Evolutionary conservation across 2,888 invertebrate genomes (phyloP).

Genomic region (Spodoptera exigua): DNA sequence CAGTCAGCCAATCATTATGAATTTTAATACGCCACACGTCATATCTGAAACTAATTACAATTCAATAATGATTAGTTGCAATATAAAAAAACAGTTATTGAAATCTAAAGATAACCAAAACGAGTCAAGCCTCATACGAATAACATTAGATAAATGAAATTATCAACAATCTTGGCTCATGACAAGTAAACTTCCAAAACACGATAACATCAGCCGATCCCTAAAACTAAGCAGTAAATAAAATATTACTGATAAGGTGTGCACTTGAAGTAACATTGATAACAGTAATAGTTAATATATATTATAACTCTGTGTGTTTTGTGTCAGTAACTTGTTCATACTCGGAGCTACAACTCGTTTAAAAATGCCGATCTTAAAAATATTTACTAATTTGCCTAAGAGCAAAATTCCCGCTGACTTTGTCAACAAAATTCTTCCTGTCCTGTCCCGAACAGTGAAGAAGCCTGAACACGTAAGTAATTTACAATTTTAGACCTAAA

Average conservation of each 20-base stretch:
- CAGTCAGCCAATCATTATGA: no score
- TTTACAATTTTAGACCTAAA: background rate
- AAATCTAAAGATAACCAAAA: no score
- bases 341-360: constrained; percentile 4
- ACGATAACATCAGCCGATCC: constrained; percentile 5
- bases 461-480: constrained; percentile 42
- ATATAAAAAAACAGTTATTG: no score
- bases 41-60: no score
- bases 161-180: no score
- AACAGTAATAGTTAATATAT: constrained; percentile 37
- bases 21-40: no score
- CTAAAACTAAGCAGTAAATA: constrained; percentile 23
- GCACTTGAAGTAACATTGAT: constrained; percentile 49
- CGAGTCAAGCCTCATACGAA: no score
- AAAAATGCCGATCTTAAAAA: constrained; percentile 77
- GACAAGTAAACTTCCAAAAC: no score
- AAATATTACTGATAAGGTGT: constrained; percentile 36
- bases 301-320: constrained; percentile 29
- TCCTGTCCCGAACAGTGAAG: constrained; percentile 31
- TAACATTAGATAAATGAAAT: no score
- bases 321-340: constrained; percentile 32
- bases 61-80: no score
- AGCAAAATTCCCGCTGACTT: constrained; percentile 73
- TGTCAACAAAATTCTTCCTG: constrained; percentile 69
- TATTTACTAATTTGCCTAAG: constrained; percentile 74